These are phyloP conservation scores for Nothoprocta pentlandii DNA, from an alignment of 2,113 vertebrate genomes.

Conservation along the genomic window DNA sequence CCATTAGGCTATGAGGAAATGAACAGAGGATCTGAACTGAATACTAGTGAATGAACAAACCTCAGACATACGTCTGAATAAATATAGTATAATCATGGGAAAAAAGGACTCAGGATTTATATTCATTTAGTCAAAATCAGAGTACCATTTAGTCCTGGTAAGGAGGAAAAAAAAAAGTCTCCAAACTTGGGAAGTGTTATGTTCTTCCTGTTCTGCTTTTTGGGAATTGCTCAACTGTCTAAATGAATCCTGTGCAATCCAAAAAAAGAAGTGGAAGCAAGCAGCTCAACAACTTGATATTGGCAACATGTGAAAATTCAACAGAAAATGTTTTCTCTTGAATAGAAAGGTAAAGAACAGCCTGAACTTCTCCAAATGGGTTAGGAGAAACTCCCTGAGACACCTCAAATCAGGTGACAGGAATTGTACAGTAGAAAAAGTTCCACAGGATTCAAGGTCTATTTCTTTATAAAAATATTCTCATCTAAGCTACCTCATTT, in stretches of 20 bases:
- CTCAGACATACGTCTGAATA: neutral
- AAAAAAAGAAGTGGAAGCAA: neutral
- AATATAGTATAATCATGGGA: neutral
- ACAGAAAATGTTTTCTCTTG: neutral
- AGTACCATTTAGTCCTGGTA: rapidly evolving
- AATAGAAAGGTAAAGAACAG: neutral
- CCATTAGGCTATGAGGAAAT: neutral
- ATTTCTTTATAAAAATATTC: rapidly evolving
- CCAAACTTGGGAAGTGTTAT: neutral
- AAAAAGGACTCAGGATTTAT: neutral
- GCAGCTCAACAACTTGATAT: neutral
- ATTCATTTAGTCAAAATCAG: neutral
- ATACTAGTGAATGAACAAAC: neutral
- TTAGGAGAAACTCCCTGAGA: neutral
- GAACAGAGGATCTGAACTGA: neutral
- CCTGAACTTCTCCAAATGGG: neutral
- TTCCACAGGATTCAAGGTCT: neutral
- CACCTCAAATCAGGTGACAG: neutral
- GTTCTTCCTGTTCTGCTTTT: neutral
- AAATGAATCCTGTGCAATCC: neutral
- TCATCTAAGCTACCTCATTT: neutral
- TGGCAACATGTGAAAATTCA: neutral
- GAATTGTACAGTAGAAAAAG: rapidly evolving
- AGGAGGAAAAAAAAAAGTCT: neutral
- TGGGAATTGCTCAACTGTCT: neutral